Conservation (phyloP, 2,888 invertebrate species). For the Trichopria drosophilae region DNA sequence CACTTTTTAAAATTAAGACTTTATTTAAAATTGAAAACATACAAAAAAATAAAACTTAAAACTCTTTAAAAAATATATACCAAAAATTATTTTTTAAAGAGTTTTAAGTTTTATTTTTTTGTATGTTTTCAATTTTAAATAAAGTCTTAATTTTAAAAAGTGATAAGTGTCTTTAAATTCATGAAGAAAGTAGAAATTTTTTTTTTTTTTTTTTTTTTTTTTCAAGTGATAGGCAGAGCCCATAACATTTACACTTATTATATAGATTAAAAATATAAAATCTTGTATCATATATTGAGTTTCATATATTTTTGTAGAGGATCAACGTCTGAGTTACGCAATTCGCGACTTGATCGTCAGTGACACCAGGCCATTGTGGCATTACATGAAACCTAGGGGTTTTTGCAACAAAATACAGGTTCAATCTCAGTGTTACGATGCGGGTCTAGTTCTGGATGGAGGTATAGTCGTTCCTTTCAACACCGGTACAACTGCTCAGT, state of each 20-base stretch:
- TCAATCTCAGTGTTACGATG: slow-evolving; percentile 88
- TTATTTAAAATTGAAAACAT: too few species aligned
- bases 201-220: slow-evolving; percentile 7
- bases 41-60: too few species aligned
- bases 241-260: too few species aligned
- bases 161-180: too few species aligned
- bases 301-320: slow-evolving; percentile 62
- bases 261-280: slow-evolving; percentile 2
- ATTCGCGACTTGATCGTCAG: slow-evolving; percentile 92
- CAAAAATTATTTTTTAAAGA: too few species aligned
- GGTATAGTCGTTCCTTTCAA: slow-evolving; percentile 92
- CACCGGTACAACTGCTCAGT: slow-evolving; percentile 83
- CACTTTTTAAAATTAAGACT: too few species aligned
- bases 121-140: too few species aligned
- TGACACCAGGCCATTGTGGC: slow-evolving; percentile 81
- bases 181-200: too few species aligned
- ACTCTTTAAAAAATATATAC: too few species aligned
- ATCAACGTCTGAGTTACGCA: slow-evolving; percentile 81
- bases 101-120: too few species aligned
- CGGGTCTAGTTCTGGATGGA: slow-evolving; percentile 91
- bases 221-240: too few species aligned
- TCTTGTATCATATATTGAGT: slow-evolving; percentile 5
- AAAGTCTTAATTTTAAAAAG: too few species aligned
- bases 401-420: slow-evolving; percentile 76
- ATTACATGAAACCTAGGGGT: slow-evolving; percentile 74